Evolutionary conservation across 2,113 vertebrate species (phyloP), one percentile per base, ranked within the genome.

Genomic region (Pelecanus crispus): DNA sequence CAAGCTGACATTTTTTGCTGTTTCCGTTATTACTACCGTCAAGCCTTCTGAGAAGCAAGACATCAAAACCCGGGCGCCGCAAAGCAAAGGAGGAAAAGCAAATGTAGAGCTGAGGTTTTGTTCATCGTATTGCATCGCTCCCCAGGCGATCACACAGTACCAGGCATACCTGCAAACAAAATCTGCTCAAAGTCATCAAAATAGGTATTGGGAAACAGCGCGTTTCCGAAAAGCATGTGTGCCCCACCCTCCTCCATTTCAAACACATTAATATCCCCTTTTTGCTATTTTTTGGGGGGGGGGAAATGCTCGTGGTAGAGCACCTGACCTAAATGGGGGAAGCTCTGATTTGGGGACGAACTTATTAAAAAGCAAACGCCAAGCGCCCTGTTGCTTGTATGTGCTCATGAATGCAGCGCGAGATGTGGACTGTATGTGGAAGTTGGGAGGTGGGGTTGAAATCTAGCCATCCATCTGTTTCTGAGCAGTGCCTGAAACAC

Each of bases 21-120:
- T 97, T 98, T 98, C 98, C 95, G 87, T 98, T 98, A 98, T 97
- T 97, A 96, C 77, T 86, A 88, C 92, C 83, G 32, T 97, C 97
- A 97, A 97, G 96, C 82, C 96, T 96, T 98, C 96, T 78, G 85
- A 97, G 86, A 96, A 97, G 97, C 93, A 95, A 97, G 96, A 97
- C 96, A 97, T 96, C 94, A 97, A 96, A 97, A 97, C 90, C 80
- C n/a, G 14, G 94, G 93, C 50, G 32, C 94, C 74, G 36, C 95
- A 95, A 75, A 96, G 94, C 92, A n/a, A 95, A 96, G 92, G 86
- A 91, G 92, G 95, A 95, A 94, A 91, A 77, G 92, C 85, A 94
- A 94, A 95, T 24, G 90, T 24, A 49, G 79, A 78, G 40, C 47
- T 40, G 93, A 95, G 90, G 95, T 97, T 95, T 68, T 77, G 91